Percentiles rank a stretch among this genome's conserved stretches.
Evolutionary conservation across 2,888 invertebrate genomes (phyloP).

Genomic region (Cyrtodaria siliqua): DNA sequence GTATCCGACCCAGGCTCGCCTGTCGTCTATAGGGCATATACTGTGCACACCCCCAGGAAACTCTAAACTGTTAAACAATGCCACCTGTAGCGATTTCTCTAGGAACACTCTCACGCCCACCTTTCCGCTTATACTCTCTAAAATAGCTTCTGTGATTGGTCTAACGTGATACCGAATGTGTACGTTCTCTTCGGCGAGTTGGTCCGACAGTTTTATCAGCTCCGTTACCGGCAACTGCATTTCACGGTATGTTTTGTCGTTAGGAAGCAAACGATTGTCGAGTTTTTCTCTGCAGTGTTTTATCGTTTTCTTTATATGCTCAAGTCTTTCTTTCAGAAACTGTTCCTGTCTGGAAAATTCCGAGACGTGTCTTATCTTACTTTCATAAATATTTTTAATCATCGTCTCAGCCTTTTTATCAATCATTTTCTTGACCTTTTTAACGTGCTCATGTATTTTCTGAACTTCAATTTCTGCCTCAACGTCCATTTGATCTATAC

Average conservation of each 20-base stretch:
- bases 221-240: constrained; percentile 20
- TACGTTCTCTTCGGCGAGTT: constrained; percentile 53
- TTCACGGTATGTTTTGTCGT: background rate
- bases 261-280: background rate
- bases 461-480: constrained; percentile 46
- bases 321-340: constrained; percentile 28
- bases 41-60: constrained; percentile 53
- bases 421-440: constrained; percentile 38
- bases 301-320: constrained; percentile 21
- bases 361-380: constrained; percentile 40
- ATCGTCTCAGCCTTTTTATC: constrained; percentile 52
- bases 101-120: constrained; percentile 57
- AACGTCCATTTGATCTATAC: constrained; percentile 26
- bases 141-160: constrained; percentile 34
- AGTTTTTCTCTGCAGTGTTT: constrained; percentile 28
- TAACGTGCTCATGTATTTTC: constrained; percentile 49
- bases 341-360: constrained; percentile 45
- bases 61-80: constrained; percentile 26
- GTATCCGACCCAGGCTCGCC: constrained; percentile 53
- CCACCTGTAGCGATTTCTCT: constrained; percentile 32
- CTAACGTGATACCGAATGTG: constrained; percentile 51
- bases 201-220: constrained; percentile 40
- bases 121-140: constrained; percentile 45
- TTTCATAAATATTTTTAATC: constrained; percentile 49
- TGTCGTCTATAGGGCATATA: constrained; percentile 52